Percentiles rank a stretch among this genome's conserved stretches.
phyloP scores from a whole-genome alignment of 2,888 invertebrate genomes.

The Xestia xanthographa region DNA sequence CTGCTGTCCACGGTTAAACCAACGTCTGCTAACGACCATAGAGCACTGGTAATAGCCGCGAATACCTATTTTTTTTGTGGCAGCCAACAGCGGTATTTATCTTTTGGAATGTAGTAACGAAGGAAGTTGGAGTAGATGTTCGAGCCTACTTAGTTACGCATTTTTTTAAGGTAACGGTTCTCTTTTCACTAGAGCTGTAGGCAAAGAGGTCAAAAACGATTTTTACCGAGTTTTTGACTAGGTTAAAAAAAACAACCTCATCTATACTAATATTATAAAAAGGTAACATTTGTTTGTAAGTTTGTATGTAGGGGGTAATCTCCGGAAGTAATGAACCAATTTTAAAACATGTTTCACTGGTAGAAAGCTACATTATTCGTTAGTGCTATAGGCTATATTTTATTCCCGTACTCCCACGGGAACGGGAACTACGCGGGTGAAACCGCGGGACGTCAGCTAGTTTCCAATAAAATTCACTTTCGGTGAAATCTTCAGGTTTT shows the following conservation, averaged over 20 bases:
- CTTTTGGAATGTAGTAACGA: neutral
- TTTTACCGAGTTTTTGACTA: neutral
- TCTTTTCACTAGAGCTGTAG: neutral
- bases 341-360: too few species aligned
- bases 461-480: constrained; percentile 2
- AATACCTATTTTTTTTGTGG: constrained; percentile 26
- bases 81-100: neutral
- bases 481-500: neutral
- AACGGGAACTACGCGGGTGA: too few species aligned
- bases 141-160: constrained; percentile 6
- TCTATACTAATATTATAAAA: too few species aligned
- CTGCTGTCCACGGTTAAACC: constrained; percentile 42
- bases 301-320: too few species aligned
- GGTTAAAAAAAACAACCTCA: neutral
- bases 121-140: neutral
- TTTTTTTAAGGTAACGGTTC: constrained; percentile 6
- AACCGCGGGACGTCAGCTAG: too few species aligned
- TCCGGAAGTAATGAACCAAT: too few species aligned
- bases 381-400: too few species aligned
- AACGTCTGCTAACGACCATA: constrained; percentile 27
- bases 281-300: too few species aligned
- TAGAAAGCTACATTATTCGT: too few species aligned
- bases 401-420: too few species aligned
- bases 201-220: neutral
- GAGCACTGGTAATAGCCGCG: constrained; percentile 8